Evolutionary conservation across 2,888 invertebrate genomes (phyloP).

Genomic region (Drosophila meridiana): DNA sequence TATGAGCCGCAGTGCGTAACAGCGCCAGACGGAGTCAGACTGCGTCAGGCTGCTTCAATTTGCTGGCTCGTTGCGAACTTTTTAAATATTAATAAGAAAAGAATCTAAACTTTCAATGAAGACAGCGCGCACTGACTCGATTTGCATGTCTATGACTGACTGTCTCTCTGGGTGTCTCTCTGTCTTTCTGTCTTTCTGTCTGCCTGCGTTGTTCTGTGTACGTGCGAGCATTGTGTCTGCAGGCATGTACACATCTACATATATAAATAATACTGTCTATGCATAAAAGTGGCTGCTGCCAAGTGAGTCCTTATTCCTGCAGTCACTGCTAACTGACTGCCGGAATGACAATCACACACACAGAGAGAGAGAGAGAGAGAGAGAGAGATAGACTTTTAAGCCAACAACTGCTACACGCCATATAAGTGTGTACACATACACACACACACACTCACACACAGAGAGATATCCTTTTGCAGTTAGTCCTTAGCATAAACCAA

Average conservation of each 20-base stretch:
- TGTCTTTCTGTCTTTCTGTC: background rate
- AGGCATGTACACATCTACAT: slow-evolving; percentile 8
- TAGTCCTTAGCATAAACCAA: slow-evolving; percentile 39
- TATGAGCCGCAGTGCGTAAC: slow-evolving; percentile 1
- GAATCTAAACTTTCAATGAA: slow-evolving; percentile 74
- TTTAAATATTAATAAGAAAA: slow-evolving; percentile 78
- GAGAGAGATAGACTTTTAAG: slow-evolving; percentile 19
- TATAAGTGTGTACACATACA: background rate
- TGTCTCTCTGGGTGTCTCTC: background rate
- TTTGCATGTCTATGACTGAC: slow-evolving; percentile 48
- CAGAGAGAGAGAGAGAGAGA: background rate
- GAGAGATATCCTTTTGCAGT: background rate
- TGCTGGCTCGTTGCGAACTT: slow-evolving; percentile 53
- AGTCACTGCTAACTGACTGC: slow-evolving; percentile 46
- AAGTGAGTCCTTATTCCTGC: slow-evolving; percentile 23
- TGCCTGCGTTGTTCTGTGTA: background rate
- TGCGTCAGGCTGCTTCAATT: slow-evolving; percentile 41
- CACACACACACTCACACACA: background rate
- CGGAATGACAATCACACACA: slow-evolving; percentile 50
- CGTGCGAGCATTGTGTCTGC: slow-evolving; percentile 21
- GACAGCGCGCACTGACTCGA: slow-evolving; percentile 39
- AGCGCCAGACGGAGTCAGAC: background rate
- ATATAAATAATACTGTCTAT: slow-evolving; percentile 27
- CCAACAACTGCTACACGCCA: slow-evolving; percentile 29
- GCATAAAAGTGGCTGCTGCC: slow-evolving; percentile 52